phyloP scores from a whole-genome alignment of 2,113 vertebrate species.

The Parus major region DNA sequence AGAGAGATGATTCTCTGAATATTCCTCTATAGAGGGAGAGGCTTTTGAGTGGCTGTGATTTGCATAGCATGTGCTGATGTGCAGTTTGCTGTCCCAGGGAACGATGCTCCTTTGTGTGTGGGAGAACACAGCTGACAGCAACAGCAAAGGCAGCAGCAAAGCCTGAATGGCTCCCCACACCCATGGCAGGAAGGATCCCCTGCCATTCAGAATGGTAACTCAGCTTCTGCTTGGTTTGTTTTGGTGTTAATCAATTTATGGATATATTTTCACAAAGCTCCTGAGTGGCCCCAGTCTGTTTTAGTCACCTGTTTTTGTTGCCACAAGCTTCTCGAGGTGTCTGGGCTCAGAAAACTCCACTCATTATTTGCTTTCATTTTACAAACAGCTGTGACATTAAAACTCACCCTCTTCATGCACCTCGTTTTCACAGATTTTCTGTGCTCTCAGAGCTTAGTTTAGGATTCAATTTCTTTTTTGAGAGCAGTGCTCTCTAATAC shows the following conservation, averaged over 20 bases:
- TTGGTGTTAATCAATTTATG: not conserved
- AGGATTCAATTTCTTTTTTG: not conserved
- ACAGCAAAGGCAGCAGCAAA: not conserved
- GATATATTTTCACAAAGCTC: not conserved
- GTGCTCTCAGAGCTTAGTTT: not conserved
- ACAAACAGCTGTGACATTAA: not conserved
- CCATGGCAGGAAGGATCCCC: not conserved
- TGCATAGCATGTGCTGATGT: constrained; percentile 9
- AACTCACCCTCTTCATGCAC: not conserved
- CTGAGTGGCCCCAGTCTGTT: not conserved
- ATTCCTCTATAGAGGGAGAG: not conserved
- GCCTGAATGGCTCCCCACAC: not conserved
- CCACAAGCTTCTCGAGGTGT: not conserved
- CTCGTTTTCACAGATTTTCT: not conserved
- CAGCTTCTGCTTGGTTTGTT: not conserved
- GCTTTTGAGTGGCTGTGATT: not conserved
- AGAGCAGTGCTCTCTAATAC: not conserved
- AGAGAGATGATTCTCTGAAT: not conserved
- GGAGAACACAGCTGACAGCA: not conserved
- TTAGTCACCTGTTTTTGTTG: not conserved
- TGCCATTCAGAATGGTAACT: not conserved
- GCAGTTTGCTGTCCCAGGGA: not conserved
- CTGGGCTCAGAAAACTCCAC: not conserved
- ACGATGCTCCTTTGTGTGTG: not conserved
- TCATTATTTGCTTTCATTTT: not conserved